Conservation (phyloP, 1,140 invertebrate genomes). For the Atta cephalotes region DNA sequence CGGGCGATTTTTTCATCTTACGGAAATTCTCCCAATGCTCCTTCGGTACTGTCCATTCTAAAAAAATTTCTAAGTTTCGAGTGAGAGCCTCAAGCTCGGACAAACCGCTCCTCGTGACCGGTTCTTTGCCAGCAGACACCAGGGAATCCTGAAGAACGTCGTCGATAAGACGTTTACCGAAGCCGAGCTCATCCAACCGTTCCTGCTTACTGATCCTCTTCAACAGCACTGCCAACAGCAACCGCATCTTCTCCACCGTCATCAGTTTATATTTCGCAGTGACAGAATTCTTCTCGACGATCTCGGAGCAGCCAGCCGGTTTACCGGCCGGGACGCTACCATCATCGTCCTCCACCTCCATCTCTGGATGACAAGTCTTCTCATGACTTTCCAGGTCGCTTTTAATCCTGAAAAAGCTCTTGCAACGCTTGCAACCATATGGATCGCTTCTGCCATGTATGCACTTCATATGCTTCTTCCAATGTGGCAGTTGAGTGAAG, state of each 20-base stretch:
- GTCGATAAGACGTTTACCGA: slow-evolving; percentile 93
- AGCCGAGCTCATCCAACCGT: slow-evolving; percentile 91
- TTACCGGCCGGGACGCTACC: slow-evolving; percentile 88
- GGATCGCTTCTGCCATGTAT: slow-evolving; percentile 92
- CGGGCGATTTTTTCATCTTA: slow-evolving; percentile 90
- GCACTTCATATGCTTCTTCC: slow-evolving; percentile 93
- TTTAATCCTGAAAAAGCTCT: slow-evolving; percentile 92
- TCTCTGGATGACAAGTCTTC: slow-evolving; percentile 85
- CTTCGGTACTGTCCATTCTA: slow-evolving; percentile 93
- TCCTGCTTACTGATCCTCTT: slow-evolving; percentile 93
- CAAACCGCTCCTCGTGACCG: slow-evolving; percentile 87
- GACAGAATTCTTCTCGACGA: slow-evolving; percentile 87
- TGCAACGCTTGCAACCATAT: slow-evolving; percentile 90
- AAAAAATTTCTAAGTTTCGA: slow-evolving; percentile 91
- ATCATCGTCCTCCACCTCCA: slow-evolving; percentile 84
- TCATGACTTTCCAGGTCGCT: slow-evolving; percentile 89
- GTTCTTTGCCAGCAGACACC: slow-evolving; percentile 90
- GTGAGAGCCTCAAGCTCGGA: slow-evolving; percentile 88
- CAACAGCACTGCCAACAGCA: slow-evolving; percentile 91
- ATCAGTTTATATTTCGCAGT: slow-evolving; percentile 83
- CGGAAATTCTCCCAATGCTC: slow-evolving; percentile 92
- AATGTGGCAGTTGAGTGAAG: slow-evolving; percentile 92
- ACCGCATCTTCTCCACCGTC: slow-evolving; percentile 91
- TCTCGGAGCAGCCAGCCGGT: slow-evolving; percentile 90
- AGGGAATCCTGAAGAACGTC: slow-evolving; percentile 93